Conservation (phyloP, 2,888 invertebrate genomes). For the Mesopsocus fuscifrons region DNA sequence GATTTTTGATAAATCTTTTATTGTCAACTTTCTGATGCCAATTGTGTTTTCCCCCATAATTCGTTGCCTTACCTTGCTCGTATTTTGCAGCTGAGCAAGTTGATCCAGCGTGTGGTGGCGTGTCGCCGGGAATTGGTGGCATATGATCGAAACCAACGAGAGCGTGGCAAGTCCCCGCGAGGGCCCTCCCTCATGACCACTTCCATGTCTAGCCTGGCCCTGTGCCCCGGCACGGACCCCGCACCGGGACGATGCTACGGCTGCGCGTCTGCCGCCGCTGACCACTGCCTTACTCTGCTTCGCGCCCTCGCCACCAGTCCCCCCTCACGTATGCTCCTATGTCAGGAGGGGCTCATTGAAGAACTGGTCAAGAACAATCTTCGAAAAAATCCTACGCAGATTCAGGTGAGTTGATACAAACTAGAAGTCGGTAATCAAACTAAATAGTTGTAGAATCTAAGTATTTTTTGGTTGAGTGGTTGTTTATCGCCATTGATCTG, state of each 20-base stretch:
- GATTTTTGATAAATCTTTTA: slow-evolving; percentile 3
- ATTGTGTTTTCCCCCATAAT: slow-evolving; percentile 9
- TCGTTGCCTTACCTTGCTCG: background rate
- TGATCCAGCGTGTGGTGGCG: slow-evolving; percentile 77
- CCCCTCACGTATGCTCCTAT: slow-evolving; percentile 52
- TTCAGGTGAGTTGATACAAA: too few species aligned
- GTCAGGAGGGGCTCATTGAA: slow-evolving; percentile 69
- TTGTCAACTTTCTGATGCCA: background rate
- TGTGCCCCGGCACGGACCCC: slow-evolving; percentile 11
- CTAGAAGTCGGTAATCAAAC: background rate
- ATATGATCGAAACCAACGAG: slow-evolving; percentile 71
- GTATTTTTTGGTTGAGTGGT: slow-evolving; percentile 1
- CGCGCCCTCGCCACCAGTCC: slow-evolving; percentile 71
- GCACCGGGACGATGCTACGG: slow-evolving; percentile 55
- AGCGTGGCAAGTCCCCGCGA: slow-evolving; percentile 23
- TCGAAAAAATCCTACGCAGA: slow-evolving; percentile 62
- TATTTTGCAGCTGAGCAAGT: slow-evolving; percentile 32
- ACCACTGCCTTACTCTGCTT: slow-evolving; percentile 80
- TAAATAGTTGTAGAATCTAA: slow-evolving; percentile 7
- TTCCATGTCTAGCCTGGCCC: background rate
- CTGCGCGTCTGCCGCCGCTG: slow-evolving; percentile 76
- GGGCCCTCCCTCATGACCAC: slow-evolving; percentile 11
- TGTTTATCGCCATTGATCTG: too few species aligned
- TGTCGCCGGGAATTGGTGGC: slow-evolving; percentile 79
- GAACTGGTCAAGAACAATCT: slow-evolving; percentile 82